These are phyloP conservation scores for Galaxea fascicularis DNA, from an alignment of 92 coral and sea anemone species.

Conservation along the genomic window DNA sequence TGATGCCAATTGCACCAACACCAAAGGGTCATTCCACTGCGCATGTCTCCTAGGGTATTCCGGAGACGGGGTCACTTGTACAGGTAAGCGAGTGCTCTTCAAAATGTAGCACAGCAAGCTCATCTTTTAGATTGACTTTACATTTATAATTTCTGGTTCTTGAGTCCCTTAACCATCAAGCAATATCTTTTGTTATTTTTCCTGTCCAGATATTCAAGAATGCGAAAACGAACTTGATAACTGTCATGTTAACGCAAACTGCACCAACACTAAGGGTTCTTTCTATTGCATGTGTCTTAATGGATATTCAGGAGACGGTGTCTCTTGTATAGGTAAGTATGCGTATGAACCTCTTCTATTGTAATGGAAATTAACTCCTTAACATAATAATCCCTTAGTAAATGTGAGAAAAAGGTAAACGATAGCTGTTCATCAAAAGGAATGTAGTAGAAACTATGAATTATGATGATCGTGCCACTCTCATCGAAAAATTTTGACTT, in stretches of 20 bases:
- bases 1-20: constrained; percentile 61
- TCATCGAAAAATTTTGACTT: too few species aligned
- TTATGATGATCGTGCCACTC: too few species aligned
- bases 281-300: constrained; percentile 31
- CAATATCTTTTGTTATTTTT: too few species aligned
- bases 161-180: too few species aligned
- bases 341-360: background rate
- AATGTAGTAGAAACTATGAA: too few species aligned
- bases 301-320: constrained; percentile 54
- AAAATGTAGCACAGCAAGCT: too few species aligned
- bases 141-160: too few species aligned
- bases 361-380: too few species aligned
- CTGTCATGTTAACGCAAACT: constrained; percentile 51
- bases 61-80: constrained; percentile 55
- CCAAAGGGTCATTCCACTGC: constrained; percentile 49
- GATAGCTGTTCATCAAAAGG: too few species aligned
- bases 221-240: constrained; percentile 65
- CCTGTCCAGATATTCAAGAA: constrained; percentile 58
- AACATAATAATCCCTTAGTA: too few species aligned
- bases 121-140: too few species aligned
- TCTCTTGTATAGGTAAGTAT: constrained; percentile 33
- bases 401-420: too few species aligned
- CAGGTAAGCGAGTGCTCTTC: constrained; percentile 21
- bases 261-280: constrained; percentile 44
- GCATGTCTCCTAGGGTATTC: constrained; percentile 54